phyloP scores from a whole-genome alignment of 2,113 vertebrate genomes.

The Zosterops pallidus region DNA sequence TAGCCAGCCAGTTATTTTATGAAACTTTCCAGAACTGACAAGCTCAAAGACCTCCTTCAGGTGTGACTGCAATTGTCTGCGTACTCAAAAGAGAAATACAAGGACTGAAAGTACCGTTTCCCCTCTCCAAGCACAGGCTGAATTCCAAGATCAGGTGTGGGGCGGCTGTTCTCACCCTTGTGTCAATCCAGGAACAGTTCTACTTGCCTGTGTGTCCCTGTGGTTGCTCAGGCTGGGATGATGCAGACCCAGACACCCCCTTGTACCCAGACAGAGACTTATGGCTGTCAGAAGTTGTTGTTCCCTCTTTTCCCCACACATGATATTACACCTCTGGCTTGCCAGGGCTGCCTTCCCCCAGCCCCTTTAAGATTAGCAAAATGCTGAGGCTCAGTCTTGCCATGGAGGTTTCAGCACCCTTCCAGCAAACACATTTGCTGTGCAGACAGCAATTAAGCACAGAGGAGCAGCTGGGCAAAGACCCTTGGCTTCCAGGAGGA shows the following conservation, averaged over 20 bases:
- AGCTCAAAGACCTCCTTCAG: background rate
- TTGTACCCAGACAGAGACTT: background rate
- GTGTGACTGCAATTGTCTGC: background rate
- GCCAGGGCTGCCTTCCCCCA: background rate
- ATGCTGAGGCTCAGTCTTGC: background rate
- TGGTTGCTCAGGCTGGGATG: background rate
- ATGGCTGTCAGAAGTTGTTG: background rate
- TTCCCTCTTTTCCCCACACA: background rate
- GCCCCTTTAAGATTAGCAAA: background rate
- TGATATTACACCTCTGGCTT: background rate
- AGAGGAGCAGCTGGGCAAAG: background rate
- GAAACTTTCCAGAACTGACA: background rate
- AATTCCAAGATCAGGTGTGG: background rate
- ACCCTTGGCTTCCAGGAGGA: conserved; percentile 12
- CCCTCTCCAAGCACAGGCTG: background rate
- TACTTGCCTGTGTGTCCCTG: background rate
- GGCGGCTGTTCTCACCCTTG: background rate
- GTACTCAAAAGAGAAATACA: background rate
- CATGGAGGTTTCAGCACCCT: background rate
- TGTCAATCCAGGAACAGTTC: background rate
- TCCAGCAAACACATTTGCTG: conserved; percentile 24
- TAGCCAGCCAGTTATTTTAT: background rate
- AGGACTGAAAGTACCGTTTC: background rate
- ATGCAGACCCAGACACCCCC: background rate
- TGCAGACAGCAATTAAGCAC: background rate